Conservation (phyloP, 2,888 invertebrate genomes). For the Netelia fuscicornis region DNA sequence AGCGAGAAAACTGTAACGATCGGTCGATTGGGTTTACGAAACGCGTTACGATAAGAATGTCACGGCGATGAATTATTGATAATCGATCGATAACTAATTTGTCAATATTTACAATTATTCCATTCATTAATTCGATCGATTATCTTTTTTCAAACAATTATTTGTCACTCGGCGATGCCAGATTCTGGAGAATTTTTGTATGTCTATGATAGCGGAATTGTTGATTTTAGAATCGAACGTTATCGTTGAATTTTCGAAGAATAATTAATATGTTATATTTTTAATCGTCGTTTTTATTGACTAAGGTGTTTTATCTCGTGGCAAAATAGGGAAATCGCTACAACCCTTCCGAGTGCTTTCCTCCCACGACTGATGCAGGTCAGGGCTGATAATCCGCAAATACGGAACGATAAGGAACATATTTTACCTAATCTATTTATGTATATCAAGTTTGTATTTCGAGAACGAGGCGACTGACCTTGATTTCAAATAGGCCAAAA, state of each 20-base stretch:
- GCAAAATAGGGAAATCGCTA: background rate
- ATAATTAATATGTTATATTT: background rate
- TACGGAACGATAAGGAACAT: conserved; percentile 30
- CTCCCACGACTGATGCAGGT: conserved; percentile 1
- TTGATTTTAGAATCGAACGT: background rate
- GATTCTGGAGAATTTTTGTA: too few species aligned
- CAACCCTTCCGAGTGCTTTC: conserved; percentile 5
- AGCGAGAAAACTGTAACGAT: background rate
- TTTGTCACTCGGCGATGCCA: too few species aligned
- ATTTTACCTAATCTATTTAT: conserved; percentile 5
- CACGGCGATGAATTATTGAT: background rate
- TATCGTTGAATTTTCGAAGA: background rate
- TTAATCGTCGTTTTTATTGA: background rate
- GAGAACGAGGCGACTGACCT: conserved; percentile 47
- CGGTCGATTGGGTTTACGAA: background rate
- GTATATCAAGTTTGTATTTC: conserved; percentile 36
- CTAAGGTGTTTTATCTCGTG: background rate
- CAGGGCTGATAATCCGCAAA: conserved; percentile 31
- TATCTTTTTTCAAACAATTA: too few species aligned
- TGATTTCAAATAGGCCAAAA: background rate
- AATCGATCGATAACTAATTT: background rate
- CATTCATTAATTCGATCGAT: too few species aligned
- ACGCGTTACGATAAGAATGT: background rate
- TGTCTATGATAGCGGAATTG: background rate
- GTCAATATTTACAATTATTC: background rate